A percentile compares a stretch with the other conserved stretches of the same genome.
Conservation (phyloP, 2,888 invertebrate genomes). For the Epiblema foenella region DNA sequence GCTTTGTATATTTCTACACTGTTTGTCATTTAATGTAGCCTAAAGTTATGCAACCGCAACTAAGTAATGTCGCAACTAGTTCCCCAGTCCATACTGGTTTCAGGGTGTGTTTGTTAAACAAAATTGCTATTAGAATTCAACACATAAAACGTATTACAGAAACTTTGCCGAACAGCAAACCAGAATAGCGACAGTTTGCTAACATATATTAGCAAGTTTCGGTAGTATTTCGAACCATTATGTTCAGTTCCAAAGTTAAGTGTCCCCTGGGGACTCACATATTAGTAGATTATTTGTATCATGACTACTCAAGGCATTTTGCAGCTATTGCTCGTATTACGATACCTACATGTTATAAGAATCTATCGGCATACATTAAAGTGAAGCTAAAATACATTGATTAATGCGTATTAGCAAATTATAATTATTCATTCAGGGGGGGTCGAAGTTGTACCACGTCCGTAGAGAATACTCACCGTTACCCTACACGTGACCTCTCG, state of each 20-base stretch:
- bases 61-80: slow-evolving; percentile 15
- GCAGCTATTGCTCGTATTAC: background rate
- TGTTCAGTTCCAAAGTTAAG: slow-evolving; percentile 43
- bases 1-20: background rate
- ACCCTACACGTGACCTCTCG: too few relatives aligned
- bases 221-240: slow-evolving; percentile 45
- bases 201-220: slow-evolving; percentile 47
- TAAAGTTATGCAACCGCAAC: slow-evolving; percentile 7
- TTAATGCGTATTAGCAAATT: too few relatives aligned
- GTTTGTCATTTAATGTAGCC: slow-evolving; percentile 2
- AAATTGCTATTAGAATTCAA: slow-evolving; percentile 40
- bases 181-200: slow-evolving; percentile 42
- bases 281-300: slow-evolving; percentile 40
- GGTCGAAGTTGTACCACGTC: too few relatives aligned
- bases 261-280: slow-evolving; percentile 37
- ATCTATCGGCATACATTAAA: too few relatives aligned
- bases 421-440: too few relatives aligned
- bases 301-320: slow-evolving; percentile 13
- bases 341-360: too few relatives aligned
- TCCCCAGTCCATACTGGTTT: slow-evolving; percentile 27
- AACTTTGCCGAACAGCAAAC: slow-evolving; percentile 32
- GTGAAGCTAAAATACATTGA: too few relatives aligned
- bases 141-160: slow-evolving; percentile 41
- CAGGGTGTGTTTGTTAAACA: slow-evolving; percentile 25
- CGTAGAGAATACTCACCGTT: too few relatives aligned